Evolutionary conservation across 2,888 invertebrate genomes (phyloP).

Genomic region (Thysanoteuthis rhombus): DNA sequence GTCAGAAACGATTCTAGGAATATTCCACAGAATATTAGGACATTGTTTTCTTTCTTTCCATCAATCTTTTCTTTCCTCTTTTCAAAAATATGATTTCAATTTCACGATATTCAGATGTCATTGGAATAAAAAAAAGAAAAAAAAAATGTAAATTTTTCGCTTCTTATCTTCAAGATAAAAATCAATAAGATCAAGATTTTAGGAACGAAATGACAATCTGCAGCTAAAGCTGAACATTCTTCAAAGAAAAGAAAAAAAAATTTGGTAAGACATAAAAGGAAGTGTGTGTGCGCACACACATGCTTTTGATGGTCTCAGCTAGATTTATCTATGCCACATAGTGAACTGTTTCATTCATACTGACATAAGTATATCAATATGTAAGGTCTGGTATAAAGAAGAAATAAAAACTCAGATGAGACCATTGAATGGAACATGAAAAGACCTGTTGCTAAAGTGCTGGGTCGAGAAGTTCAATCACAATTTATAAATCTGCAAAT

Average conservation of each 20-base stretch:
- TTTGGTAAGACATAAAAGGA: no score
- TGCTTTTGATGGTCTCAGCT: background rate
- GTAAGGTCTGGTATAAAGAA: no score
- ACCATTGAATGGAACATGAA: no score
- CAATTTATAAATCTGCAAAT: no score
- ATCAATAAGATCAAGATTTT: conserved; percentile 12
- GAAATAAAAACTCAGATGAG: no score
- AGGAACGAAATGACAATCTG: background rate
- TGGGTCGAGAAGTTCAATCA: no score
- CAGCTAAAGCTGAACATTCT: background rate
- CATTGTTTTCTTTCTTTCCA: background rate
- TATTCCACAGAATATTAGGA: background rate
- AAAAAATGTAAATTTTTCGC: background rate
- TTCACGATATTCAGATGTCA: background rate
- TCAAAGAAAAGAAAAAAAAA: no score
- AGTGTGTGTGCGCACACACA: background rate
- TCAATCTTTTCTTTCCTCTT: background rate
- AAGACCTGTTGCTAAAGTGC: no score
- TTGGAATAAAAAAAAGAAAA: no score
- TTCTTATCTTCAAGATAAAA: background rate
- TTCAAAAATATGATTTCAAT: background rate
- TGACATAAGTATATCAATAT: no score
- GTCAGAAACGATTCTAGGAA: background rate
- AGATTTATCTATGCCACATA: background rate
- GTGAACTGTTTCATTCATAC: no score